Evolutionary conservation across 2,113 vertebrate species (phyloP), one percentile per base, ranked within the genome.

Genomic region (Calyptomena viridis): DNA sequence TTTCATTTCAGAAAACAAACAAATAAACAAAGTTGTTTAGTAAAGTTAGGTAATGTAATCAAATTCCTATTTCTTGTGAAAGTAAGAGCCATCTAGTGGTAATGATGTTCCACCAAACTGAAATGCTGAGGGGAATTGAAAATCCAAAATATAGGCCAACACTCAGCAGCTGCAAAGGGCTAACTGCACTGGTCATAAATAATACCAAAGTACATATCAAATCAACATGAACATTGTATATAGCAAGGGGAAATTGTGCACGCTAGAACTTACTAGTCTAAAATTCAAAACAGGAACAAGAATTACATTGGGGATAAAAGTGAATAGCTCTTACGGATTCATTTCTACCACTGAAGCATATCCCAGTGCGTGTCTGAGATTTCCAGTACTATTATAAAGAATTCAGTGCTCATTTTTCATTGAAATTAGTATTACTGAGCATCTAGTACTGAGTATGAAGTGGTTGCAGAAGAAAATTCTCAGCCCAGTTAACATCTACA

Each of bases 51-150:
- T 16, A 58, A 68, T 31, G 30, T 3, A 53, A 82, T 11, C 17
- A 58, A 91, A 87, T 31, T 49, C 40, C 15, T 35, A 44, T 33
- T 78, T 79, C 37, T 23, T 60, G 68, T 90, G 94, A 96, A 83
- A n/a, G 49, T 55, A 92, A 60, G 95, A 95, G 96, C 96, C 97
- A 97, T 81, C 98, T 97, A 97, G 97, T 66, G 97, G 69, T 27
- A 69, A 35, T 5, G 52, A 28, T 7, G 6, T 28, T 60, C 22
- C 11, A 25, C 11, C 39, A 39, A 37, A 63, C 2, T 6, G 20
- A 84, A 88, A 78, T 14, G 5, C n/a, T 22, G 46, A 18, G 40
- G 31, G 47, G 40, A 60, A 20, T n/a, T 9, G 16, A 20, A 25
- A 40, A 21, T 14, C 22, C 28, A 35, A 85, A 94, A 52, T 17